These are phyloP conservation scores for Tetranychus truncatus DNA, from an alignment of 2,888 invertebrate species.

Conservation along the genomic window DNA sequence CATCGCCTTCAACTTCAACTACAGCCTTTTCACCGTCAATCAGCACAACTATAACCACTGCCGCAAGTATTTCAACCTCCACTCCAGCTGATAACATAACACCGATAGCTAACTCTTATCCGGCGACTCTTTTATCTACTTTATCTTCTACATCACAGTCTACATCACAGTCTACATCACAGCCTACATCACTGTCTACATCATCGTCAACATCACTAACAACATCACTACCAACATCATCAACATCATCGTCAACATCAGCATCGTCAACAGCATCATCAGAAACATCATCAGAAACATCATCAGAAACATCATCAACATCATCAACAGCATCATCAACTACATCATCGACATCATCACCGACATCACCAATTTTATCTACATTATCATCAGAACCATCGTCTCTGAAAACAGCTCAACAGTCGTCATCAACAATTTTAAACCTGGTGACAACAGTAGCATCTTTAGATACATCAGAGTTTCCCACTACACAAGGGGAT, in stretches of 20 bases:
- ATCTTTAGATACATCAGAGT: neutral
- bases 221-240: neutral
- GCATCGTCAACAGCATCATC: neutral
- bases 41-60: neutral
- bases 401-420: neutral
- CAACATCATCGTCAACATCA: neutral
- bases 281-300: neutral
- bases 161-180: neutral
- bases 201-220: neutral
- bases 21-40: neutral
- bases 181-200: neutral
- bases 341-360: too few species aligned
- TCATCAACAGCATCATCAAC: too few species aligned
- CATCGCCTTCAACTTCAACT: neutral
- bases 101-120: neutral
- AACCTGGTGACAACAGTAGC: neutral
- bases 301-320: too few species aligned
- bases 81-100: neutral
- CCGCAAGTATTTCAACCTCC: neutral
- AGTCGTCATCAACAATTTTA: neutral
- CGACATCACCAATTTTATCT: too few species aligned
- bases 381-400: too few species aligned
- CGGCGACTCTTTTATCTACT: neutral
- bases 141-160: neutral
- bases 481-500: neutral